These are phyloP conservation scores for Platycercus adscitus DNA, from an alignment of 2,113 vertebrate genomes.

Conservation along the genomic window DNA sequence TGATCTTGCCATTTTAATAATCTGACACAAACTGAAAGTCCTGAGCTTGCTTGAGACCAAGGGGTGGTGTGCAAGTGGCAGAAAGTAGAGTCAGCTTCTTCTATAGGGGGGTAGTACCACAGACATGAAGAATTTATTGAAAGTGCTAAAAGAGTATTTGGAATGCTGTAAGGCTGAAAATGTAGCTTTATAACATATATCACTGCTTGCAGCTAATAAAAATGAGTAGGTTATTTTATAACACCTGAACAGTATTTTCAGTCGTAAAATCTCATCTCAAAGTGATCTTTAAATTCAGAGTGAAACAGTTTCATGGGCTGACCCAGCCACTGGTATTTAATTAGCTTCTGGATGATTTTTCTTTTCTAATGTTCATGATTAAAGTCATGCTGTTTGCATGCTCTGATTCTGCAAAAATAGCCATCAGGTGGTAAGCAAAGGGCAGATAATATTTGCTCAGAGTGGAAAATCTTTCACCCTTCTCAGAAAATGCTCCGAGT, in stretches of 20 bases:
- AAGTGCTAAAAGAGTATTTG: neutral
- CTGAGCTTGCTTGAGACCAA: neutral
- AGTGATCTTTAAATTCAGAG: slow-evolving; percentile 25
- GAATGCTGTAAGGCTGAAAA: neutral
- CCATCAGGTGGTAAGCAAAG: neutral
- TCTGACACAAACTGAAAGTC: neutral
- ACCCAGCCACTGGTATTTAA: slow-evolving; percentile 2
- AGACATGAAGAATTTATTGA: neutral
- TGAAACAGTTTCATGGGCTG: neutral
- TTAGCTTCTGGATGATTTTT: slow-evolving; percentile 1
- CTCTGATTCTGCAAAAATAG: slow-evolving; percentile 8
- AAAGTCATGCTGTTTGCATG: slow-evolving; percentile 21
- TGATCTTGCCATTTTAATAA: neutral
- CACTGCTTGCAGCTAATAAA: neutral
- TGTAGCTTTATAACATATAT: neutral
- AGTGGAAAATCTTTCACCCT: slow-evolving; percentile 20
- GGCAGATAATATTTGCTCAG: neutral
- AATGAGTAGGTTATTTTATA: neutral
- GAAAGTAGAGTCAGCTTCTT: neutral
- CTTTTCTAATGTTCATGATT: slow-evolving; percentile 26
- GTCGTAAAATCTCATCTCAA: neutral
- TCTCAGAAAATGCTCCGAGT: slow-evolving; percentile 37
- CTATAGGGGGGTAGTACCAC: neutral
- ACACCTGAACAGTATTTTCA: neutral
- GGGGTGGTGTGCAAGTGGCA: neutral